Percentiles rank a stretch among this genome's conserved stretches.
Evolutionary conservation across 2,888 invertebrate species (phyloP).

Genomic region (Morpho helenor): DNA sequence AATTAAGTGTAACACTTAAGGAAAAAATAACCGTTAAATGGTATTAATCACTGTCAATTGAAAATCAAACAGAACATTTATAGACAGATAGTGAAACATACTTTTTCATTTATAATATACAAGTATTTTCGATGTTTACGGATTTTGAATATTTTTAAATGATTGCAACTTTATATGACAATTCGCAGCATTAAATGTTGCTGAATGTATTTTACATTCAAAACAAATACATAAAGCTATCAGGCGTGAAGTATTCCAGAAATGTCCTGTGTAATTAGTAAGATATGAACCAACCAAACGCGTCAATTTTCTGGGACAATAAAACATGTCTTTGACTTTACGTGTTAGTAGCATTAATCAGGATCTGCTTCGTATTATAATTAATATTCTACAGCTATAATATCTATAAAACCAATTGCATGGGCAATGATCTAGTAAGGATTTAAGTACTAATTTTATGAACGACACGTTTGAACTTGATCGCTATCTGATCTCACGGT

Average conservation of each 20-base stretch:
- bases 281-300: constrained; percentile 42
- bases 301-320: constrained; percentile 12
- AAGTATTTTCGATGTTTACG: no score
- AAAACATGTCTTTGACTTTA: constrained; percentile 1
- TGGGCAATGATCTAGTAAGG: no score
- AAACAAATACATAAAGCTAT: constrained; percentile 29
- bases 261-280: constrained; percentile 35
- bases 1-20: no score
- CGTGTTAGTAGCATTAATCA: constrained; percentile 1
- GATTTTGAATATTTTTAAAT: no score
- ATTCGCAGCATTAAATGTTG: not conserved
- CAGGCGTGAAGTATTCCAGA: constrained; percentile 40
- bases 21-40: no score
- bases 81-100: no score
- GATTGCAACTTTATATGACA: no score
- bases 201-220: not conserved
- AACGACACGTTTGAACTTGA: no score
- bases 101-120: no score
- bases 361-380: constrained; percentile 4
- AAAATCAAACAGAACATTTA: no score
- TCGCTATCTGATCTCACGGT: not conserved
- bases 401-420: not conserved
- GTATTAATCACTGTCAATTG: no score
- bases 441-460: no score
- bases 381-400: not conserved